A percentile compares a stretch with the other conserved stretches of the same genome.
These are phyloP conservation scores for Oriolus oriolus DNA, from an alignment of 2,113 vertebrate species.

Conservation along the genomic window DNA sequence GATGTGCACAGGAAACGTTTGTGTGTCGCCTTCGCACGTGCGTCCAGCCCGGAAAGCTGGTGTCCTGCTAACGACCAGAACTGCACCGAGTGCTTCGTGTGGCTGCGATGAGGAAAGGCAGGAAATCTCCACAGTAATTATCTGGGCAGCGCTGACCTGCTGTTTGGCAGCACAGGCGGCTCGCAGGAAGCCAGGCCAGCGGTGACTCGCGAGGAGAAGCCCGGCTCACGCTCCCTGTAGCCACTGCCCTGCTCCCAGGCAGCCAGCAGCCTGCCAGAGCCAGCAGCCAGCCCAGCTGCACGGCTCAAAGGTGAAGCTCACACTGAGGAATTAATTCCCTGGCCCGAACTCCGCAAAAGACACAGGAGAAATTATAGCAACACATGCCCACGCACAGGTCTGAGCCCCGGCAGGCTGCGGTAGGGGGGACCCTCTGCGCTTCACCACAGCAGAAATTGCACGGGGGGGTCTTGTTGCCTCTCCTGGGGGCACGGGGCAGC, in stretches of 20 bases:
- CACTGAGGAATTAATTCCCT: background rate
- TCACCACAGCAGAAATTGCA: rapidly evolving
- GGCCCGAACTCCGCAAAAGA: background rate
- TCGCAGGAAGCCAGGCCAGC: background rate
- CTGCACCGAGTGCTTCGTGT: rapidly evolving
- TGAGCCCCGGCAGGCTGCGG: rapidly evolving
- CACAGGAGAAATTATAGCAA: rapidly evolving
- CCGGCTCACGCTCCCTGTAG: rapidly evolving
- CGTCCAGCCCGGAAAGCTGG: rapidly evolving
- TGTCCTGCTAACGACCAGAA: background rate
- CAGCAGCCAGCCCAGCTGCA: background rate
- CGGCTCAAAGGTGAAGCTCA: background rate
- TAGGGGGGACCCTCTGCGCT: rapidly evolving
- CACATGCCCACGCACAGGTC: rapidly evolving
- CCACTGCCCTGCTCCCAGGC: background rate
- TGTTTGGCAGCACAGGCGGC: background rate
- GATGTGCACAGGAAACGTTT: rapidly evolving
- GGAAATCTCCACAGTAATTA: background rate
- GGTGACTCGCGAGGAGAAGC: rapidly evolving
- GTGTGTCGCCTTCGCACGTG: rapidly evolving
- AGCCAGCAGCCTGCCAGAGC: background rate
- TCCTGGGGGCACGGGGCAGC: rapidly evolving
- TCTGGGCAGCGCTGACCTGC: background rate
- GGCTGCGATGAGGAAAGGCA: background rate
- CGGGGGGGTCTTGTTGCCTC: background rate